Percentiles rank a stretch among this genome's conserved stretches.
These are phyloP conservation scores for Enteromius afrohamiltoni DNA, from an alignment of 2,797 vertebrate species.

Conservation along the genomic window DNA sequence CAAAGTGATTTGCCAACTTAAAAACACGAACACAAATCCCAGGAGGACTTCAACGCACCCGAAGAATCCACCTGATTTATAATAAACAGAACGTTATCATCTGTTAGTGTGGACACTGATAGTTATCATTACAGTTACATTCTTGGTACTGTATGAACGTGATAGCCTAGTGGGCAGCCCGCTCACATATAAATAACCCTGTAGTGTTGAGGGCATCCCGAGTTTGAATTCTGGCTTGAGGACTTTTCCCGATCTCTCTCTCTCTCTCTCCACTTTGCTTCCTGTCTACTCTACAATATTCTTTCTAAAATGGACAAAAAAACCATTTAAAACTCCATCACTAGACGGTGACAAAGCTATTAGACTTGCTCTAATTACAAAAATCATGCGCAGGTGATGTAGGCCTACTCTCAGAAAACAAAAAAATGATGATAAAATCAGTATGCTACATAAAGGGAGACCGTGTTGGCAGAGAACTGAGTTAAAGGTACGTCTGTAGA, in stretches of 20 bases:
- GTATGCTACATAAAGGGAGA: not conserved
- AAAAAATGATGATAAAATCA: conserved; percentile 5
- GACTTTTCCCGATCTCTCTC: not conserved
- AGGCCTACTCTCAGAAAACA: not conserved
- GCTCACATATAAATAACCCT: not conserved
- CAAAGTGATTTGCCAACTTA: not conserved
- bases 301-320: too few relatives aligned
- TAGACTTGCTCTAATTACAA: not conserved
- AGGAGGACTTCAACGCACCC: not conserved
- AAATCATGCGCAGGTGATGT: not conserved
- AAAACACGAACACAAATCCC: not conserved
- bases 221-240: not conserved
- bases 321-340: too few relatives aligned
- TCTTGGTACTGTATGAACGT: not conserved
- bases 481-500: not conserved
- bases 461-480: not conserved
- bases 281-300: too few relatives aligned
- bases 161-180: not conserved
- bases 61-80: not conserved
- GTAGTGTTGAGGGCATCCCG: not conserved
- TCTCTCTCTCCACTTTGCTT: too few relatives aligned
- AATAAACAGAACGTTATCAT: not conserved
- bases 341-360: not conserved
- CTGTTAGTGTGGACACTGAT: not conserved
- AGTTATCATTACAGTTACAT: not conserved